Percentiles rank a stretch among this genome's conserved stretches.
These are phyloP conservation scores for Lutra lutra DNA, from an alignment of 2,797 vertebrate genomes.

Conservation along the genomic window DNA sequence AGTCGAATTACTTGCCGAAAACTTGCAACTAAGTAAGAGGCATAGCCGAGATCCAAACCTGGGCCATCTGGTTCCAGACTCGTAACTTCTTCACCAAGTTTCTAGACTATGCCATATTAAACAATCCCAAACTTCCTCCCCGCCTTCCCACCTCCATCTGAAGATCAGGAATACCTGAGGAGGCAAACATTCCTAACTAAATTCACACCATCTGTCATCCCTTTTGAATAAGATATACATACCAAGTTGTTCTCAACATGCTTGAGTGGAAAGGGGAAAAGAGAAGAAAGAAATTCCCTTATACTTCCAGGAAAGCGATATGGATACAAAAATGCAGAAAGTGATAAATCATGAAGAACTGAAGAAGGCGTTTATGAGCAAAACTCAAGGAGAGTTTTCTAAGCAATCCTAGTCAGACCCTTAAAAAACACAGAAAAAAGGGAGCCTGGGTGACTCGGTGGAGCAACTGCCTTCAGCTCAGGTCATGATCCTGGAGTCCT, in stretches of 20 bases:
- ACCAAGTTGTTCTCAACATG: slow-evolving; percentile 13
- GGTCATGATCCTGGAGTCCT: too few species aligned
- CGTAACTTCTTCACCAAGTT: not conserved
- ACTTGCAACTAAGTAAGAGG: not conserved
- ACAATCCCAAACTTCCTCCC: not conserved
- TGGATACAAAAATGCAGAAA: slow-evolving; percentile 30
- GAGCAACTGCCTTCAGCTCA: too few species aligned
- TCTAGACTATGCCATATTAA: not conserved
- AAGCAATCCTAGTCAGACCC: not conserved
- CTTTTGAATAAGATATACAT: slow-evolving; percentile 6
- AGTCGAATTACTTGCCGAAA: not conserved
- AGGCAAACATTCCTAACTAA: slow-evolving; percentile 40
- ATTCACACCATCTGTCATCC: not conserved
- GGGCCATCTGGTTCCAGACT: not conserved
- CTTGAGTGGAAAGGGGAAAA: not conserved
- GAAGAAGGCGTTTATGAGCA: not conserved
- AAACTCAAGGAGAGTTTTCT: not conserved
- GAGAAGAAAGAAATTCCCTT: slow-evolving; percentile 23
- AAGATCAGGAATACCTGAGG: slow-evolving; percentile 34
- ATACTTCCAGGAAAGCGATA: not conserved
- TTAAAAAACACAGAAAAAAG: not conserved
- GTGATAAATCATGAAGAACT: not conserved
- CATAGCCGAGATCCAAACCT: slow-evolving; percentile 29
- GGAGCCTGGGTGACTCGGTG: too few species aligned
- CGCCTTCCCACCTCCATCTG: not conserved